phyloP scores from a whole-genome alignment of 2,113 vertebrate species.

The Scomber scombrus region DNA sequence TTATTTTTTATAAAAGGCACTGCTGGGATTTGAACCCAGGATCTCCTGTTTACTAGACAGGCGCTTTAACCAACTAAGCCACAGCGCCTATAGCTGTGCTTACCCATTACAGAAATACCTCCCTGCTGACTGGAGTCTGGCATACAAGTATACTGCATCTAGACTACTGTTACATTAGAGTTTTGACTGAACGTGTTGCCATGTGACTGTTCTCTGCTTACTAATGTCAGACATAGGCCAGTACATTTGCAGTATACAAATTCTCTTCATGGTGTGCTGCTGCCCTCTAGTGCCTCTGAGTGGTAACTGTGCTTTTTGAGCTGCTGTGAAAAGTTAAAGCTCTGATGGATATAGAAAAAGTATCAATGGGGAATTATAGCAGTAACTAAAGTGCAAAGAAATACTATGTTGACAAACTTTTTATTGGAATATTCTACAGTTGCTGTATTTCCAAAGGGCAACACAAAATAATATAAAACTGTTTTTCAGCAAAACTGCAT shows the following conservation, averaged over 20 bases:
- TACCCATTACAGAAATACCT: too few relatives aligned
- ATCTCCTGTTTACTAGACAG: too few relatives aligned
- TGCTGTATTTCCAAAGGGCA: not conserved
- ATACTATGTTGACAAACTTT: not conserved
- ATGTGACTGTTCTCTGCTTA: not conserved
- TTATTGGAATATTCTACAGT: not conserved
- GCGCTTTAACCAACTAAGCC: too few relatives aligned
- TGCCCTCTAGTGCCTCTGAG: slow-evolving; percentile 65
- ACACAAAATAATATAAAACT: not conserved
- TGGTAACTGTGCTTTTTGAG: slow-evolving; percentile 11
- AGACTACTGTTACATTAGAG: not conserved
- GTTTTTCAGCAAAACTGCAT: not conserved
- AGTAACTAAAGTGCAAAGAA: not conserved
- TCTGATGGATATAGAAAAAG: not conserved
- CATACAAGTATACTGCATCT: too few relatives aligned
- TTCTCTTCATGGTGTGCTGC: slow-evolving; percentile 36
- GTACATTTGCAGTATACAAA: not conserved
- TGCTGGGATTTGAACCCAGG: slow-evolving; percentile 33
- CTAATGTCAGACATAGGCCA: not conserved
- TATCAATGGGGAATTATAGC: not conserved
- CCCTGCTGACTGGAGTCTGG: too few relatives aligned
- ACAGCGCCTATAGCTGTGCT: not conserved
- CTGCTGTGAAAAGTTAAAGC: not conserved
- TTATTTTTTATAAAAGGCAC: slow-evolving; percentile 17
- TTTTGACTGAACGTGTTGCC: not conserved